phyloP scores from a whole-genome alignment of 2,113 vertebrate species.

The Pedionomus torquatus region DNA sequence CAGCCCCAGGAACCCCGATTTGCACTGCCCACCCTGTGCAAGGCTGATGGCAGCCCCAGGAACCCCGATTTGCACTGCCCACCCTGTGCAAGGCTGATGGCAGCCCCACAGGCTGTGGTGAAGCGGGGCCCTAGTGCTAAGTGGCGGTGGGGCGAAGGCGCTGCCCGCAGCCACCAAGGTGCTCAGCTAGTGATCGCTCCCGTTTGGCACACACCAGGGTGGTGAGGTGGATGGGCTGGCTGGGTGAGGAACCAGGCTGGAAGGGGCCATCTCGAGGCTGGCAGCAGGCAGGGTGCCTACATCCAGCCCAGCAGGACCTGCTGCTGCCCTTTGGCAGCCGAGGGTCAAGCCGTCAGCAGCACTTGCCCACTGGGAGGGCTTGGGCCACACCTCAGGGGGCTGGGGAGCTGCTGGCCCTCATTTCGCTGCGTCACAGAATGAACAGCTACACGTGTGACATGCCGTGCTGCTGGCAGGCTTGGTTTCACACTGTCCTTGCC shows the following conservation, averaged over 20 bases:
- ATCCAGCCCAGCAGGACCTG: neutral
- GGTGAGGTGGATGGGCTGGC: too few species aligned
- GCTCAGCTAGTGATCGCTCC: fast-evolving
- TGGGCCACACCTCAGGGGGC: fast-evolving
- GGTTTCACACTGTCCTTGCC: neutral
- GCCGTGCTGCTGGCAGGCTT: neutral
- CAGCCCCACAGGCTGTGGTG: fast-evolving
- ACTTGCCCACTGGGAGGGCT: neutral
- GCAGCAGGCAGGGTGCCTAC: neutral
- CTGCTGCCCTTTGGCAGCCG: neutral
- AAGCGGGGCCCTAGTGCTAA: fast-evolving
- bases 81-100: fast-evolving
- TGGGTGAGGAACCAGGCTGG: neutral
- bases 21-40: fast-evolving
- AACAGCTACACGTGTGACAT: neutral
- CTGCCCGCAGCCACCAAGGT: fast-evolving
- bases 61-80: neutral
- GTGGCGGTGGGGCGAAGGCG: fast-evolving
- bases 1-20: fast-evolving
- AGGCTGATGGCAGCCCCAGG: fast-evolving
- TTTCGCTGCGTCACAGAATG: fast-evolving
- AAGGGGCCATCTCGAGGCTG: fast-evolving
- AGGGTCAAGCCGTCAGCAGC: neutral
- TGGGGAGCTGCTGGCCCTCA: neutral
- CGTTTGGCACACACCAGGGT: fast-evolving